Evolutionary conservation across 2,888 invertebrate species (phyloP), one percentile per base, ranked within the genome.

Genomic region (Exephanes ischioxanthus): DNA sequence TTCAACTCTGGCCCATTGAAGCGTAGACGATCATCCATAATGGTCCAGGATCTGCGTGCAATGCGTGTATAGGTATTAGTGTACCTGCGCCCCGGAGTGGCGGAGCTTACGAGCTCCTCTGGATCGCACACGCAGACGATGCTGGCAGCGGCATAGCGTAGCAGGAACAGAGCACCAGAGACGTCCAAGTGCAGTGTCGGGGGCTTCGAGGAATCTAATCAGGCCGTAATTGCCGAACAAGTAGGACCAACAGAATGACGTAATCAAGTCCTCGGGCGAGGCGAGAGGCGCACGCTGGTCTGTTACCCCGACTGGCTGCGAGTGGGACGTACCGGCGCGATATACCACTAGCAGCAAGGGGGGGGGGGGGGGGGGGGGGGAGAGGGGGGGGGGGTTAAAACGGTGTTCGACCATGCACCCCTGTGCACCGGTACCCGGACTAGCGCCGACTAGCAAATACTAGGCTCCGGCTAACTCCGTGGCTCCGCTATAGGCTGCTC

Each of bases 171-270:
- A 11, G 30, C 48, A 77, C 66, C 53, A 33, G 63, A 45, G 77
- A 77, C 73, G 73, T 58, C 63, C 72, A 26, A 51, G 72, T 58
- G 51, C 77, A 76, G 75, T 71, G 22, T 71, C 33, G 80, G 72
- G 71, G 77, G 53, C 71, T 78, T 71, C 68, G 84, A 84, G 86
- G 63, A 86, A 86, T 87, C 85, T 87, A 87, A 87, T 87, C 86
- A 86, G 72, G 75, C 77, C 80, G 72, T 86, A 86, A 87, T 87
- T 86, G 84, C 84, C 61, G 84, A 77, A 87, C 86, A 84, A 86
- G 86, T 78, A 83, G 77, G 82, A 84, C 86, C 80, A 84, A 83
- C 86, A 79, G 84, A 79, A 87, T 86, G 80, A 86, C 86, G 87
- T 84, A 86, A 87, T 87, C 87, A 87, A 86, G 87, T 80, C 55